phyloP scores from a whole-genome alignment of 2,113 vertebrate species.

The Hydrolagus affinis region DNA sequence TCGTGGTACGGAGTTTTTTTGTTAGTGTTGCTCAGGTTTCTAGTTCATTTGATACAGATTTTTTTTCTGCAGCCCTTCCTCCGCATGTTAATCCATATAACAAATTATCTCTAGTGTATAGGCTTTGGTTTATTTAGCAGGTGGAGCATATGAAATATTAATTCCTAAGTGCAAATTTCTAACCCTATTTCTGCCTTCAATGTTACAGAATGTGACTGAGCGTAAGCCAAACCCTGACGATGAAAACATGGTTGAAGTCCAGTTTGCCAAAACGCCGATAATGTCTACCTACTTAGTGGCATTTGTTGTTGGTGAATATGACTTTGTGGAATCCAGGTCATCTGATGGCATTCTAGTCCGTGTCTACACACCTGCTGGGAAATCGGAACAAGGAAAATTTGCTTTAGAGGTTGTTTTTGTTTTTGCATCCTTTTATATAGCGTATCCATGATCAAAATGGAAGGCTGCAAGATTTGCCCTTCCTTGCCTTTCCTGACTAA shows the following conservation, averaged over 20 bases:
- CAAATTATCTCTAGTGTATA: too few species aligned
- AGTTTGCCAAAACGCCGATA: slow-evolving; percentile 82
- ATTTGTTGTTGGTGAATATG: slow-evolving; percentile 94
- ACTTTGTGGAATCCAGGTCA: slow-evolving; percentile 87
- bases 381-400: slow-evolving; percentile 92
- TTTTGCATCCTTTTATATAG: slow-evolving; percentile 11
- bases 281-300: slow-evolving; percentile 97
- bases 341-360: slow-evolving; percentile 81
- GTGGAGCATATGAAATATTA: not conserved
- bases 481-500: not conserved
- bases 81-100: not conserved
- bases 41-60: not conserved
- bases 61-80: not conserved
- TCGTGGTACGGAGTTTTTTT: not conserved
- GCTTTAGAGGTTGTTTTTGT: slow-evolving; percentile 76
- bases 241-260: slow-evolving; percentile 82
- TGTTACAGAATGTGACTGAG: slow-evolving; percentile 74
- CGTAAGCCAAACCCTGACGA: slow-evolving; percentile 84
- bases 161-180: slow-evolving; percentile 14
- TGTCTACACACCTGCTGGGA: slow-evolving; percentile 90
- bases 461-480: not conserved
- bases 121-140: not conserved
- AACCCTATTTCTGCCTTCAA: not conserved
- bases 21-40: not conserved
- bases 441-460: not conserved